Conservation (phyloP, 64 coral and sea anemone species). For the Porites lutea region DNA sequence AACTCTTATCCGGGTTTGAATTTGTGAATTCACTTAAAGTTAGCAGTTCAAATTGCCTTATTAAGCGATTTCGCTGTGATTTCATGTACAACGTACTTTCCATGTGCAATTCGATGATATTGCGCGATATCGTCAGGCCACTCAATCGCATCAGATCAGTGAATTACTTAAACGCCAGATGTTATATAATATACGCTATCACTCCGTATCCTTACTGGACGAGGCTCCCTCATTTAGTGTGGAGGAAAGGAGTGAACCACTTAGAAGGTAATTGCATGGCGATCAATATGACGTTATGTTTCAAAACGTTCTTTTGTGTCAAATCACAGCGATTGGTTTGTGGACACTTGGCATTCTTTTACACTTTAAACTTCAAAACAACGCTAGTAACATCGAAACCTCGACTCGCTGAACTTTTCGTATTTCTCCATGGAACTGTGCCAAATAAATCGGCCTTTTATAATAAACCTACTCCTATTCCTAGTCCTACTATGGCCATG, state of each 20-base stretch:
- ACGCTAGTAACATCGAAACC: constrained; percentile 15
- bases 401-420: constrained; percentile 13
- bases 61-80: background rate
- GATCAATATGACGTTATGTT: background rate
- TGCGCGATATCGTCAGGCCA: background rate
- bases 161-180: background rate
- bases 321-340: constrained; percentile 12
- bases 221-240: background rate
- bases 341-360: constrained; percentile 13
- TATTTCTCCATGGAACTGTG: constrained; percentile 19
- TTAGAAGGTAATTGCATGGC: background rate
- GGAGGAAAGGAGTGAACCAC: background rate
- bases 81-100: background rate
- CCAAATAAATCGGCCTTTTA: constrained; percentile 9
- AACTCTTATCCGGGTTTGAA: constrained; percentile 16
- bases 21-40: constrained; percentile 9
- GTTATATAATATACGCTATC: background rate
- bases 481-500: background rate
- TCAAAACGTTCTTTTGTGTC: background rate
- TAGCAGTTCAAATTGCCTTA: constrained; percentile 11
- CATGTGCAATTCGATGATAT: background rate
- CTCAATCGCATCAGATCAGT: background rate
- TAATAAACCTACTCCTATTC: background rate
- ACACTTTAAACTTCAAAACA: constrained; percentile 21
- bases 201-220: background rate